phyloP scores from a whole-genome alignment of 2,888 invertebrate species.

The Ochlodes sylvanus region DNA sequence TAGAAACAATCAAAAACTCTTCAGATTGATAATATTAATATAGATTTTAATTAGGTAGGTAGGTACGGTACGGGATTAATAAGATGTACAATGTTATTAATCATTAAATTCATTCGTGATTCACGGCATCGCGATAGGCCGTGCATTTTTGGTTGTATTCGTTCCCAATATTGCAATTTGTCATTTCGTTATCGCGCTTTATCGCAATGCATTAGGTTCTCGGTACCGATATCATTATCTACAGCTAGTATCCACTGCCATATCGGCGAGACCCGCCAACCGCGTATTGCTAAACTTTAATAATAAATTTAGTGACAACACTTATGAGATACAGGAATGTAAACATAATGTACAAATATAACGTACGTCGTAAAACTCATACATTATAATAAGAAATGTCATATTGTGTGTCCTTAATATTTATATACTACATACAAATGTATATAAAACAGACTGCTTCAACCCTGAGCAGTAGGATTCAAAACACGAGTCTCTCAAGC shows the following conservation, averaged over 20 bases:
- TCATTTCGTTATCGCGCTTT: slow-evolving; percentile 68
- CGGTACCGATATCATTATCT: slow-evolving; percentile 74
- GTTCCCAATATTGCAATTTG: slow-evolving; percentile 71
- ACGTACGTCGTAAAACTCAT: background rate
- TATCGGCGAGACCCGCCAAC: slow-evolving; percentile 45
- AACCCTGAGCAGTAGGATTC: too few species aligned
- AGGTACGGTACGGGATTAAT: too few species aligned
- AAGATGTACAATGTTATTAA: too few species aligned
- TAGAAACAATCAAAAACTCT: too few species aligned
- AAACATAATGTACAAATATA: slow-evolving; percentile 6
- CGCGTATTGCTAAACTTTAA: slow-evolving; percentile 43
- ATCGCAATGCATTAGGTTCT: slow-evolving; percentile 74
- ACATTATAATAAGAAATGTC: too few species aligned
- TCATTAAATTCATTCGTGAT: background rate
- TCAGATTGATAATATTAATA: too few species aligned
- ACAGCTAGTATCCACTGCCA: slow-evolving; percentile 59
- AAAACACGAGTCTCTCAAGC: too few species aligned
- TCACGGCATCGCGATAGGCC: slow-evolving; percentile 4
- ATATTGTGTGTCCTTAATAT: too few species aligned
- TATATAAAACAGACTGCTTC: too few species aligned
- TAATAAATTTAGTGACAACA: slow-evolving; percentile 7
- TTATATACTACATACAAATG: too few species aligned
- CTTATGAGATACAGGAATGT: background rate
- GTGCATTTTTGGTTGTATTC: slow-evolving; percentile 48
- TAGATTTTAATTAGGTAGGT: too few species aligned